Evolutionary conservation across 2,113 vertebrate species (phyloP).

Genomic region (Athene cunicularia): DNA sequence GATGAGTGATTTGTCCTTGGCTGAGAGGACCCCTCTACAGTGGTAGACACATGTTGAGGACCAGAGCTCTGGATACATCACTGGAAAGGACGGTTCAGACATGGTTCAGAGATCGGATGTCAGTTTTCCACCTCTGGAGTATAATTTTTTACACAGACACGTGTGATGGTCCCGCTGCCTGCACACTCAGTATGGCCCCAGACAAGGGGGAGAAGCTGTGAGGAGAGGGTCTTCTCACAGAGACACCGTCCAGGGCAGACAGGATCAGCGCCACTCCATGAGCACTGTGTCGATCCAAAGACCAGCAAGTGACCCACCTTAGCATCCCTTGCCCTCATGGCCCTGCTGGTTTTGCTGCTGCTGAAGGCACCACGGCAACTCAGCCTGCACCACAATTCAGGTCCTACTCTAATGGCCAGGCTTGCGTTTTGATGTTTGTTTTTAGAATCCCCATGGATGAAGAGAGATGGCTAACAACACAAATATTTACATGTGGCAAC

Average conservation of each 20-base stretch:
- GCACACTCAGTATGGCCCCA: not conserved
- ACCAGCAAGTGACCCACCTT: not conserved
- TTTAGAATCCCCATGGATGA: not conserved
- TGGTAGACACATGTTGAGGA: accelerated
- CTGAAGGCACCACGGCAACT: not conserved
- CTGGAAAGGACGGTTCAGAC: not conserved
- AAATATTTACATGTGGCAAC: slow-evolving; percentile 49
- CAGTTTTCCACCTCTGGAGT: not conserved
- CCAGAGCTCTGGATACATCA: not conserved
- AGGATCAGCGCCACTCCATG: not conserved
- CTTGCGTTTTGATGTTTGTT: not conserved
- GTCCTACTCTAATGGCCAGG: not conserved
- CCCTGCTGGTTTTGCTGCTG: not conserved
- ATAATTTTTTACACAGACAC: accelerated
- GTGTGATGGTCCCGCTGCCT: accelerated
- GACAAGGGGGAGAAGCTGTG: not conserved
- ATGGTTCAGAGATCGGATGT: not conserved
- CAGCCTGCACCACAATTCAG: not conserved
- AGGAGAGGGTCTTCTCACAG: not conserved
- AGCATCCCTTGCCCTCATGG: not conserved
- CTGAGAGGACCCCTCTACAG: not conserved
- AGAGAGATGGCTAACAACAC: not conserved
- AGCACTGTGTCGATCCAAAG: not conserved
- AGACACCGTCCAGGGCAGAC: not conserved
- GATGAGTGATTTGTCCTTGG: not conserved